phyloP scores from a whole-genome alignment of 2,888 invertebrate genomes.

The Brenthis ino region DNA sequence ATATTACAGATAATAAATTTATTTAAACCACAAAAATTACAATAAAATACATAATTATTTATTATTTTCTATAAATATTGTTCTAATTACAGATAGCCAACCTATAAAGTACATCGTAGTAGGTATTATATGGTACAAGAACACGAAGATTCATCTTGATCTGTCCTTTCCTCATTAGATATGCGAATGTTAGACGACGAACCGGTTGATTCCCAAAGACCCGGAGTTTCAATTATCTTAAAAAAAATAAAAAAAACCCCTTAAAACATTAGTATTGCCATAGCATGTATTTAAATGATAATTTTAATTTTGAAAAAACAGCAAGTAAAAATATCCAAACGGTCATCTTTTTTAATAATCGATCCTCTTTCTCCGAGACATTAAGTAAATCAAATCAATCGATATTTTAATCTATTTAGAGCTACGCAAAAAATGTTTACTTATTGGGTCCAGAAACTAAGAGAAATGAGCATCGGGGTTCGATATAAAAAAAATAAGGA shows the following conservation, averaged over 20 bases:
- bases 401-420: too few relatives aligned
- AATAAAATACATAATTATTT: constrained; percentile 9
- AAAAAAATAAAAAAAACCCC: neutral
- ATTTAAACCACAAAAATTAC: neutral
- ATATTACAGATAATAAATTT: neutral
- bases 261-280: too few relatives aligned
- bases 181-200: constrained; percentile 74
- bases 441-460: too few relatives aligned
- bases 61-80: constrained; percentile 17
- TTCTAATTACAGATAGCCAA: constrained; percentile 42
- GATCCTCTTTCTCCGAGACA: too few relatives aligned
- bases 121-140: constrained; percentile 66
- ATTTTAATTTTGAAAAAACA: too few relatives aligned
- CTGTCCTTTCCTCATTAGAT: constrained; percentile 54
- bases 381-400: too few relatives aligned
- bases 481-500: too few relatives aligned
- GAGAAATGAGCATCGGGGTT: too few relatives aligned
- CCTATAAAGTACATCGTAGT: constrained; percentile 22
- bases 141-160: constrained; percentile 60
- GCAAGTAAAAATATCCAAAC: too few relatives aligned
- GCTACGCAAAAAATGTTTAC: too few relatives aligned
- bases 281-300: too few relatives aligned
- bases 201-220: constrained; percentile 85
- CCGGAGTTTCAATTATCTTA: constrained; percentile 96
- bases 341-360: too few relatives aligned